Conservation (phyloP, 1,140 invertebrate species). For the Leguminivora glycinivorella region DNA sequence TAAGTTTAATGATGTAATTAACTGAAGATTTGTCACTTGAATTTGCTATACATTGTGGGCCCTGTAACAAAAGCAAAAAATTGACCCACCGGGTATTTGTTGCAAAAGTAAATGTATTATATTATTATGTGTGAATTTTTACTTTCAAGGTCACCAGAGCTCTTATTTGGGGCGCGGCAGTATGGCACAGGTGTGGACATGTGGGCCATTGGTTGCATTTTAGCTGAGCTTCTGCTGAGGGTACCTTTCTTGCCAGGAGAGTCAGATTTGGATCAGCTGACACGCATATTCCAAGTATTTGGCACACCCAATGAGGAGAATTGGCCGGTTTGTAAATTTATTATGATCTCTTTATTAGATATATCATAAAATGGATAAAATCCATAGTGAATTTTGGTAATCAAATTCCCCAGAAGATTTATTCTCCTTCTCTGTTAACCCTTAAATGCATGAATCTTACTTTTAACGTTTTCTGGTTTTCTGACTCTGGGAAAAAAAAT, state of each 20-base stretch:
- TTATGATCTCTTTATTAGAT: neutral
- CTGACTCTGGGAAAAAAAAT: too few species aligned
- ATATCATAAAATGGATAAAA: too few species aligned
- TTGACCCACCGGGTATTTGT: too few species aligned
- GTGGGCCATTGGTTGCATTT: conserved; percentile 99
- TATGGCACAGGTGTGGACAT: conserved; percentile 99
- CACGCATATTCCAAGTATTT: conserved; percentile 94
- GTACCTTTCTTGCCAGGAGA: conserved; percentile 97
- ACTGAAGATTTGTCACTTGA: neutral
- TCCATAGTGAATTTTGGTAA: too few species aligned
- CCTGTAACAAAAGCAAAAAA: too few species aligned
- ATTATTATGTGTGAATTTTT: neutral
- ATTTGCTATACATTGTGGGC: too few species aligned
- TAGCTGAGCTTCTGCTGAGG: conserved; percentile 95
- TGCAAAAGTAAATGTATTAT: too few species aligned
- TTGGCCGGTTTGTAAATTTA: conserved; percentile 86
- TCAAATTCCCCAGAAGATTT: too few species aligned
- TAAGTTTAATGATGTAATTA: neutral
- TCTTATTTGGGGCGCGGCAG: conserved; percentile 96
- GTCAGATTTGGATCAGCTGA: conserved; percentile 97
- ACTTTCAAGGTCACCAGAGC: conserved; percentile 89
- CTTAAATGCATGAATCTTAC: too few species aligned
- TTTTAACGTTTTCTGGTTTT: too few species aligned
- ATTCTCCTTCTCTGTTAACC: too few species aligned
- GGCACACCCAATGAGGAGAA: conserved; percentile 96